Evolutionary conservation across 1,140 invertebrate species (phyloP), one percentile per base, ranked within the genome.

Genomic region (Bombus pascuorum): DNA sequence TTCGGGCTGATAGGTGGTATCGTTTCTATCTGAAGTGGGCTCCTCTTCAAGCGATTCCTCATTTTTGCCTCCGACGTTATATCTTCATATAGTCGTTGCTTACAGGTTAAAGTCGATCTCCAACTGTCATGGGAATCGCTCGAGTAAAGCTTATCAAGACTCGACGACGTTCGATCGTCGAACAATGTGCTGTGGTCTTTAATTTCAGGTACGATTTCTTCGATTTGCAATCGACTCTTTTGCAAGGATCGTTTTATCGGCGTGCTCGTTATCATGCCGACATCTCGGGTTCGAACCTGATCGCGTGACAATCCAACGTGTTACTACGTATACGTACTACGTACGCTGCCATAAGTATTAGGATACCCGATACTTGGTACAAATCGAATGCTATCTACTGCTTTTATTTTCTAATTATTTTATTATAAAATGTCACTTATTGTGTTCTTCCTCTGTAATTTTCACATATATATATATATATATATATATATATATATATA

Each of bases 241-340:
- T 88, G 74, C 72, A 85, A n/a, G 28, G 70, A 42, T 53, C 77
- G 86, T 70, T 91, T 90, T 65, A 92, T 92, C 34, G 93, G 93
- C 4, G 93, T 93, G 65, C 92, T 93, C 12, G 93, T 94, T 66
- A 93, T 85, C 91, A 94, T 92, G 65, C 93, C 93, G 25, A 91
- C 87, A 13, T 94, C 93, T 75, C 91, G 91, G n/a, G 92, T 91
- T 82, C 90, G 83, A 42, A 91, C 78, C 90, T 91, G 81, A 37
- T 81, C 68, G 47, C 22, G 37, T 66, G 39, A 85, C 44, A 53
- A 37, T 73, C n/a, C n/a, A 15, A 47, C 9, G 59, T 62, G 9
- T 75, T 83, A 86, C 18, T 77, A 59, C n/a, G 44, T 66, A 5
- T 66, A 25, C 9, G 34, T 37, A 65, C 12, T 15, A 34, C 32